Evolutionary conservation across 2,888 invertebrate genomes (phyloP), one percentile per base, ranked within the genome.

Genomic region (Euzophera pinguis): DNA sequence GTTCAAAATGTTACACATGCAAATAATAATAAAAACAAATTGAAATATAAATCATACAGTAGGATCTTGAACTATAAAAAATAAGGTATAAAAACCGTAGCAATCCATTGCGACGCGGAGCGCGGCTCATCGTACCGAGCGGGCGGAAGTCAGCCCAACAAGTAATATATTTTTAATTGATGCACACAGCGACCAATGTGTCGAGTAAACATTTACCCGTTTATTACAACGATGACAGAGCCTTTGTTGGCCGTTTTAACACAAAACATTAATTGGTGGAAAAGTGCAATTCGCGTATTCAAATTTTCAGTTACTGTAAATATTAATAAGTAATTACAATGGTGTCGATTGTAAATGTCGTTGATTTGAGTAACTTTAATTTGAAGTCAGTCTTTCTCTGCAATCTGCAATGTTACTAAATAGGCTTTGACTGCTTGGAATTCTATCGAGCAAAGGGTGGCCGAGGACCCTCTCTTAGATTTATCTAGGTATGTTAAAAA

Each of bases 121-220:
- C 14, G 22, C 42, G 51, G 51, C 43, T 45, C 51, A 51, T 35
- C 42, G 51, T 43, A 37, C 13, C 51, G 51, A 43, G 37, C 35
- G 50, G 27, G 13, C 79, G 81, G 79, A 81, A 80, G 79, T 77
- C 71, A 74, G 67, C 67, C 69, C 75, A 61, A 73, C 75, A 77
- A 80, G 81, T 82, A 81, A 83, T 85, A 85, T 81, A 85, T 85
- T 84, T 87, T 88, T 85, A 89, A 88, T 88, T 84, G 85, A 82
- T 84, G 86, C 83, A 81, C 78, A 76, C 80, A 73, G 67, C 71
- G 67, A 63, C 73, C 80, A 71, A 82, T 78, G 82, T 81, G 84
- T 84, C 76, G 80, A 69, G 81, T 77, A 87, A 88, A 88, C 82
- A 88, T 85, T 85, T 78, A 78, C 81, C 71, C 72, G 73, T 78